Conservation (phyloP, 30 jellyfish, hydroid and myxozoan species). For the Phacellophora camtschatica region DNA sequence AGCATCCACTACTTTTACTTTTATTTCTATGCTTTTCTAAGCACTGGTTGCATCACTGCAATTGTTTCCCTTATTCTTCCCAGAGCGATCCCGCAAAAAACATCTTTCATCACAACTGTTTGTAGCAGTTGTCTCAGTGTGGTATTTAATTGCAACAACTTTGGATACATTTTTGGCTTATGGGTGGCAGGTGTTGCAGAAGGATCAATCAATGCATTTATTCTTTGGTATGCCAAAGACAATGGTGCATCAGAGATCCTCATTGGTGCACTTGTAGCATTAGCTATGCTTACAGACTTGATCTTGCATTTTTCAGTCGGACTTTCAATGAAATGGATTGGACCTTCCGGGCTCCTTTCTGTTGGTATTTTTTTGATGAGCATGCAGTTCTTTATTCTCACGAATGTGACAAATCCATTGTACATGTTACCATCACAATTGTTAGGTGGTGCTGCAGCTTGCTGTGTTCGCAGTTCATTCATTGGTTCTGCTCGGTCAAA, state of each 20-base stretch:
- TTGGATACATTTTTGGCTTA: slow-evolving; percentile 41
- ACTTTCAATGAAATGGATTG: slow-evolving; percentile 70
- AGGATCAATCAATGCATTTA: slow-evolving; percentile 52
- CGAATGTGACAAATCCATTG: slow-evolving; percentile 23
- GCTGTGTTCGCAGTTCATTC: slow-evolving; percentile 42
- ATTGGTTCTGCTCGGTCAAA: slow-evolving; percentile 34
- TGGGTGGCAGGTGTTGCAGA: slow-evolving; percentile 70
- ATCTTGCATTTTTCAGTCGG: slow-evolving; percentile 61
- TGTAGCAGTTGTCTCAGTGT: slow-evolving; percentile 41
- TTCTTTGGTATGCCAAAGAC: slow-evolving; percentile 61
- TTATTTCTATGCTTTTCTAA: slow-evolving; percentile 66
- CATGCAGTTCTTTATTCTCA: slow-evolving; percentile 46
- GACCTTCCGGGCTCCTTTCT: slow-evolving; percentile 55
- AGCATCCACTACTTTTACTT: slow-evolving; percentile 54
- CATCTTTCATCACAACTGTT: slow-evolving; percentile 6
- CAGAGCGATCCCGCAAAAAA: slow-evolving; percentile 6
- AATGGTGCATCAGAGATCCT: slow-evolving; percentile 58
- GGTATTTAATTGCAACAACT: slow-evolving; percentile 34
- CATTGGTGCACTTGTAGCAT: slow-evolving; percentile 45
- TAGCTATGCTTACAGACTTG: slow-evolving; percentile 64
- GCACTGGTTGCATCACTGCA: slow-evolving; percentile 59
- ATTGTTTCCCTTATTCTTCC: slow-evolving; percentile 49
- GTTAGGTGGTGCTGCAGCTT: slow-evolving; percentile 49
- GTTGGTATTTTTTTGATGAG: slow-evolving; percentile 48
- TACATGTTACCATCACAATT: slow-evolving; percentile 53